Evolutionary conservation across 1,140 invertebrate species (phyloP).

Genomic region (Drosophila novamexicana): DNA sequence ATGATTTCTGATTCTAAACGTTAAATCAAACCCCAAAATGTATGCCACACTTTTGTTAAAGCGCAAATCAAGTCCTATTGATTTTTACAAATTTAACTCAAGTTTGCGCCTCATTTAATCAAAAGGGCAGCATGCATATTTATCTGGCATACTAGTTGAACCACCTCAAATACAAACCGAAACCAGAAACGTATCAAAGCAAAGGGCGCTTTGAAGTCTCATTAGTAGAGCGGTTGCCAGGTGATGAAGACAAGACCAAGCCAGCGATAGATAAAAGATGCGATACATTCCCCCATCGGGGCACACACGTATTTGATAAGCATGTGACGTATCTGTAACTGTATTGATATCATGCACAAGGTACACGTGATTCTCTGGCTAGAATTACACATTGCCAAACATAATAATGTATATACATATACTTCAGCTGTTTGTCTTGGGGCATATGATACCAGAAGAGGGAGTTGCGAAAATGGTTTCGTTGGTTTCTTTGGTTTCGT

Average conservation of each 20-base stretch:
- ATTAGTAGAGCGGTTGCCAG: constrained; percentile 76
- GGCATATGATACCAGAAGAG: constrained; percentile 1
- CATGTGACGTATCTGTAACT: constrained; percentile 24
- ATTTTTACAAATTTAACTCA: constrained; percentile 56
- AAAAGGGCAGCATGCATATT: constrained; percentile 29
- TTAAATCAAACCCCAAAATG: neutral
- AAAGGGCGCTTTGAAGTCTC: constrained; percentile 71
- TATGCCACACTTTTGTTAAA: constrained; percentile 20
- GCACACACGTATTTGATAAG: constrained; percentile 28
- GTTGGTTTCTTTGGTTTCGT: constrained; percentile 24
- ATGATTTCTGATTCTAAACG: no score
- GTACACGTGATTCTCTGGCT: constrained; percentile 53
- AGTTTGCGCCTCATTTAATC: constrained; percentile 69
- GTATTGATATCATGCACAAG: constrained; percentile 40
- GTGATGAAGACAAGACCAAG: constrained; percentile 48
- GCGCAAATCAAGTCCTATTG: constrained; percentile 37
- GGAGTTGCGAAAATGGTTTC: neutral
- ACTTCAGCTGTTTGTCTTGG: constrained; percentile 51
- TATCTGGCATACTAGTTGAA: constrained; percentile 41
- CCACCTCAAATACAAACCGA: constrained; percentile 35
- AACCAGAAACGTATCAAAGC: constrained; percentile 74
- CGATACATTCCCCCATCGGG: constrained; percentile 17
- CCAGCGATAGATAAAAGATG: constrained; percentile 3
- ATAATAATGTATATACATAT: constrained; percentile 20
- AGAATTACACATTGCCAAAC: constrained; percentile 30